phyloP scores from a whole-genome alignment of 2,797 vertebrate species.

The Pipistrellus nathusii region DNA sequence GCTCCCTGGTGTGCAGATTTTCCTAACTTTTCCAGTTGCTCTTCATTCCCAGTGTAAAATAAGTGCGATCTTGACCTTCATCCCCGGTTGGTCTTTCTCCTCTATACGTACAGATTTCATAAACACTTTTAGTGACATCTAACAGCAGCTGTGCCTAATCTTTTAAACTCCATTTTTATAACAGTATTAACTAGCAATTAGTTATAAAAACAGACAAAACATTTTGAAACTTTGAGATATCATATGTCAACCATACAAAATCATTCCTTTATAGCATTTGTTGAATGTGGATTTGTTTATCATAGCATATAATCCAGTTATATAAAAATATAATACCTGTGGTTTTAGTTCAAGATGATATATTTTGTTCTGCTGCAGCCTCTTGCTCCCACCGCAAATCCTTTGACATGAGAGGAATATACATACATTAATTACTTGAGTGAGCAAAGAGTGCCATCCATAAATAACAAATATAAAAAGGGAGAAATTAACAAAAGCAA shows the following conservation, averaged over 20 bases:
- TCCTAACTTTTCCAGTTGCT: background rate
- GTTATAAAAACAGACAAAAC: conserved; percentile 16
- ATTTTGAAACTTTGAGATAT: background rate
- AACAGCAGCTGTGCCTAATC: background rate
- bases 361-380: background rate
- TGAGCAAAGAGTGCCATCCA: background rate
- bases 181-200: conserved; percentile 29
- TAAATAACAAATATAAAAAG: background rate
- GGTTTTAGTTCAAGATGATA: background rate
- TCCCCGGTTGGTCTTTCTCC: background rate
- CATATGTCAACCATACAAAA: background rate
- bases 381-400: background rate
- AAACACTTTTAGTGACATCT: background rate
- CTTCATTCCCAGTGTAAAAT: background rate
- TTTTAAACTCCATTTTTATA: background rate
- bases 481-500: background rate
- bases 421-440: background rate
- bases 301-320: background rate
- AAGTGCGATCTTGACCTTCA: background rate
- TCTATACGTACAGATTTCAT: background rate
- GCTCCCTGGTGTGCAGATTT: background rate
- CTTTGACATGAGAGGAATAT: background rate
- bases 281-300: background rate
- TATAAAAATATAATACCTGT: background rate
- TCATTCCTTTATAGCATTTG: background rate